A percentile compares a stretch with the other conserved stretches of the same genome.
Evolutionary conservation across 1,140 invertebrate species (phyloP).

Genomic region (Pseudomyrmex pallidus): DNA sequence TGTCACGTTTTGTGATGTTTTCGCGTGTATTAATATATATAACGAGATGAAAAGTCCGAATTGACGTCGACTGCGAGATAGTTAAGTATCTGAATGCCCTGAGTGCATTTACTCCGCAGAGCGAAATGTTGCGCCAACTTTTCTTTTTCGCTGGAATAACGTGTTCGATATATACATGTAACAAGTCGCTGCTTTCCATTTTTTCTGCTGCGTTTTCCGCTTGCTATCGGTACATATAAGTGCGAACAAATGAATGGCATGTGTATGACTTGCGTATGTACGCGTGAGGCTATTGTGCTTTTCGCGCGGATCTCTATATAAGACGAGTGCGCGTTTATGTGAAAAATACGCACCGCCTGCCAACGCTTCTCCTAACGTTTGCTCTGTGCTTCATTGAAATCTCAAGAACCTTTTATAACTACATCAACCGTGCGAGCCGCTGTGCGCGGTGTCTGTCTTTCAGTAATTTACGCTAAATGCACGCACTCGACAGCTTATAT

Average conservation of each 20-base stretch:
- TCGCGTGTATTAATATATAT: slow-evolving; percentile 16
- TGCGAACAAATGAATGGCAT: slow-evolving; percentile 25
- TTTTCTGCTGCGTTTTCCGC: not conserved
- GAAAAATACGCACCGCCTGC: slow-evolving; percentile 14
- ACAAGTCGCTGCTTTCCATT: not conserved
- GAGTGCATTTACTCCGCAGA: not conserved
- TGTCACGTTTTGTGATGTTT: not conserved
- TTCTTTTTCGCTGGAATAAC: not conserved
- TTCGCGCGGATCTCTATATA: slow-evolving; percentile 5
- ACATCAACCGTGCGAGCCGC: not conserved
- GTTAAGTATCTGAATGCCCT: not conserved
- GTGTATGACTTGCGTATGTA: not conserved
- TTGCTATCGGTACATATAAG: not conserved
- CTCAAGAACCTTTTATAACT: slow-evolving; percentile 52
- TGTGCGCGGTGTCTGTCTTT: not conserved
- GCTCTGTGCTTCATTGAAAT: slow-evolving; percentile 45
- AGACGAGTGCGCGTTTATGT: slow-evolving; percentile 33
- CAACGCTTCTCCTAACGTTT: slow-evolving; percentile 31
- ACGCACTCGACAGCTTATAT: slow-evolving; percentile 25
- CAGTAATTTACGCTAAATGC: slow-evolving; percentile 54
- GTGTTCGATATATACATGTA: not conserved
- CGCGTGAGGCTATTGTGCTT: slow-evolving; percentile 34
- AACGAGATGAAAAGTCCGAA: not conserved
- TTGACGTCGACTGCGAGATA: not conserved
- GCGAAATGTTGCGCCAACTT: slow-evolving; percentile 17